Percentiles rank a stretch among this genome's conserved stretches.
Conservation (phyloP, 2,113 vertebrate genomes). For the Mastomys coucha region DNA sequence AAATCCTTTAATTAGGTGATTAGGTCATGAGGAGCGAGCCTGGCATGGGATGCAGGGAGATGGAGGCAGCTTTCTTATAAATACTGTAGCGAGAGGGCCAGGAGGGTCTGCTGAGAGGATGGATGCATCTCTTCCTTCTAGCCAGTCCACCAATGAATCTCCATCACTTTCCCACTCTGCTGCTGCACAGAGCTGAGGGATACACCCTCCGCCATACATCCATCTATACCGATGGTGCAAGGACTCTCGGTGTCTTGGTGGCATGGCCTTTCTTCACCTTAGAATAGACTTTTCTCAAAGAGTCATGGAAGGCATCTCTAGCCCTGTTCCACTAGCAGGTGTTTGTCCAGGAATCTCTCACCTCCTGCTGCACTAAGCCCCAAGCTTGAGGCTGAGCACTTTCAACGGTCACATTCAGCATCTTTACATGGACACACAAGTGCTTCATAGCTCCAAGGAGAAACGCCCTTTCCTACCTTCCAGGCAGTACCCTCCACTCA, state of each 20-base stretch:
- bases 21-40: not conserved
- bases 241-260: accelerated
- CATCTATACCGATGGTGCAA: accelerated
- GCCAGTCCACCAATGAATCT: accelerated
- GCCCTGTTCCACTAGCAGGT: accelerated
- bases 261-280: too few species aligned
- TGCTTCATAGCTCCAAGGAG: too few species aligned
- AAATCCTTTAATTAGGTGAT: not conserved
- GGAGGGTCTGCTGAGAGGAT: not conserved
- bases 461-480: too few species aligned
- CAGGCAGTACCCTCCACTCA: accelerated
- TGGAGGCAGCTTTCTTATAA: accelerated
- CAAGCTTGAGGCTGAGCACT: not conserved
- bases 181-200: not conserved
- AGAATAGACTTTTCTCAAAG: not conserved
- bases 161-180: not conserved
- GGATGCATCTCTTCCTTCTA: accelerated
- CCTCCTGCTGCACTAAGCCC: not conserved
- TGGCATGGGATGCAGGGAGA: not conserved
- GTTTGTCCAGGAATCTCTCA: not conserved
- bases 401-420: accelerated
- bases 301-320: accelerated
- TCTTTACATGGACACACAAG: not conserved
- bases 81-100: accelerated
- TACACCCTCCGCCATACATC: accelerated